These are phyloP conservation scores for Epirrhoe tristata DNA, from an alignment of 2,888 invertebrate genomes.

Conservation along the genomic window DNA sequence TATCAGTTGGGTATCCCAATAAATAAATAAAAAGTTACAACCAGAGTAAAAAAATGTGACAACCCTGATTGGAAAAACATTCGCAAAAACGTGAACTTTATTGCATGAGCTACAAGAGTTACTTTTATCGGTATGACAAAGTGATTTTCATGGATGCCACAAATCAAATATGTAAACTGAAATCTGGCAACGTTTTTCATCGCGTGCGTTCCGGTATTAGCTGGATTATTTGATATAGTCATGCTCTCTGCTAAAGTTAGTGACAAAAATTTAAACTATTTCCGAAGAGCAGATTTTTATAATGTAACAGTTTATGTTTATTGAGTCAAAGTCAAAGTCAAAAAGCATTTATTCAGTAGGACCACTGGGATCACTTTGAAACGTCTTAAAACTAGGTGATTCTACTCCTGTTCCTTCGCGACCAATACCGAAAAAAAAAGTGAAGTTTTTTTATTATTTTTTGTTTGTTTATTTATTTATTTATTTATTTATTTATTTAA, in stretches of 20 bases:
- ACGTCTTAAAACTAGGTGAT: too few relatives aligned
- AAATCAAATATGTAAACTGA: slow-evolving; percentile 42
- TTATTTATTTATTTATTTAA: too few relatives aligned
- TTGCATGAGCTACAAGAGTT: slow-evolving; percentile 21
- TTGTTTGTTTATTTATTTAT: too few relatives aligned
- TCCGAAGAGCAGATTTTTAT: too few relatives aligned
- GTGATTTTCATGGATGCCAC: slow-evolving; percentile 42
- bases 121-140: slow-evolving; percentile 35
- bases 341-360: too few relatives aligned
- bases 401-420: too few relatives aligned
- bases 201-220: slow-evolving; percentile 40
- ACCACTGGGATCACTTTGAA: too few relatives aligned
- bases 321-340: too few relatives aligned
- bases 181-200: slow-evolving; percentile 32
- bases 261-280: too few relatives aligned
- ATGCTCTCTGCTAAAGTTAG: slow-evolving; percentile 28
- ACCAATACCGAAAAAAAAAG: too few relatives aligned
- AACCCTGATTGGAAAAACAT: slow-evolving; percentile 17
- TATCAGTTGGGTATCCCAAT: neutral
- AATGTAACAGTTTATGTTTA: too few relatives aligned
- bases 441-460: too few relatives aligned
- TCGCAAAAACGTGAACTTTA: slow-evolving; percentile 19
- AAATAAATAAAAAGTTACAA: neutral
- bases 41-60: slow-evolving; percentile 8
- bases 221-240: slow-evolving; percentile 34